These are phyloP conservation scores for Machimus rusticus DNA, from an alignment of 2,888 invertebrate species.

Conservation along the genomic window DNA sequence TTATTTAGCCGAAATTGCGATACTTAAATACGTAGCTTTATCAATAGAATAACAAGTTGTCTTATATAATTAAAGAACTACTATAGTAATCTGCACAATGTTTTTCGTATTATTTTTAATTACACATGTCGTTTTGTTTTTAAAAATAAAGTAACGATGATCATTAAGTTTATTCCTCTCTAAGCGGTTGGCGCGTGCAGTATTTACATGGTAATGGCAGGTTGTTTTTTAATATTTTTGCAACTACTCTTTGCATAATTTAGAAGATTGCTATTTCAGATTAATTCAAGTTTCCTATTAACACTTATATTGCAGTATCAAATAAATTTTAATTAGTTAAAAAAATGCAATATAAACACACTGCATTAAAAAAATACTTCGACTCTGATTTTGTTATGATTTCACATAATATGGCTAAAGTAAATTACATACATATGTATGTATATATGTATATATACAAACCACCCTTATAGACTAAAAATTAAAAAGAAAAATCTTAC, in stretches of 20 bases:
- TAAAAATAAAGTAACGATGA: not conserved
- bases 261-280: not conserved
- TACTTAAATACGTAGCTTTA: not conserved
- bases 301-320: not conserved
- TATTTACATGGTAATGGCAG: not conserved
- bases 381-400: too few species aligned
- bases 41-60: not conserved
- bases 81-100: not conserved
- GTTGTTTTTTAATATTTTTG: not conserved
- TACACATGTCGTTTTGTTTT: not conserved
- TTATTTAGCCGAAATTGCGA: not conserved
- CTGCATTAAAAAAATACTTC: too few species aligned
- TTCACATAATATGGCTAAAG: too few species aligned
- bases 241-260: not conserved
- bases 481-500: too few species aligned
- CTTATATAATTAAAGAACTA: not conserved
- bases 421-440: too few species aligned
- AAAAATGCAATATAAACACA: too few species aligned
- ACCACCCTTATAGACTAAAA: too few species aligned
- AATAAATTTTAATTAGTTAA: too few species aligned
- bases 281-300: not conserved
- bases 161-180: not conserved
- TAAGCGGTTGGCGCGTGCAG: not conserved
- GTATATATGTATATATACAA: too few species aligned
- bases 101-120: not conserved